Evolutionary conservation across 2,113 vertebrate species (phyloP), one percentile per base, ranked within the genome.

Genomic region (Pelobates fuscus): DNA sequence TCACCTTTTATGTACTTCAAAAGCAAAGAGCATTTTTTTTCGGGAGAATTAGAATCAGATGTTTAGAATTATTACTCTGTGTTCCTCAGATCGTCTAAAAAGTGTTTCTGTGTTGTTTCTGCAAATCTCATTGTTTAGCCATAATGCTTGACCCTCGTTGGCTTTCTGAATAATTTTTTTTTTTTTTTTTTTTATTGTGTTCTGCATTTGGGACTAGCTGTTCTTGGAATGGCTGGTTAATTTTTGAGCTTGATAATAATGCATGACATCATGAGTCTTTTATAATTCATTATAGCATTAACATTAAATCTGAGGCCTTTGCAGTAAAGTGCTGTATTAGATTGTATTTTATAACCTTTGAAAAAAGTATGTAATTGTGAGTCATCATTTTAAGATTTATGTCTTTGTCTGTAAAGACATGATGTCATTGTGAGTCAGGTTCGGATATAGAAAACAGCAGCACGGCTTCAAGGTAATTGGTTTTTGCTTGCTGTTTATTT

Each of bases 351-450:
- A 60, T 30, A 66, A 74, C 37, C 14, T 41, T 41, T 41, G 15
- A 49, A 24, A 76, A 29, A 49, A 60, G 17, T 11, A 14, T 32
- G 54, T 46, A 24, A 49, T 30, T 68, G 27, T 61, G 64, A 77
- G 65, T 49, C 57, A 68, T 68, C 46, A 49, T 18, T 61, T 52
- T 43, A 17, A 29, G 54, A n/a, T 46, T 66, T 68, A 61, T 52
- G 25, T 37, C 17, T 65, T 26, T 37, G 15, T 23, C 55, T 17
- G 8, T 43, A 67, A 37, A 67, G 37, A 59, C 43, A 20, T 68
- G 65, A 77, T 77, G 64, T 67, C 57, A 59, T 67, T 59, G 63
- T 77, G 64, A 77, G 25, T 77, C 73, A 77, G 52, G 71, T 74
- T 25, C 44, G 20, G 14, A 59, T 27, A 18, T 21, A 62, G 52